Evolutionary conservation across 30 jellyfish, hydroid and myxozoan species (phyloP).

Genomic region (Aurelia aurita complex sp. Pacific): DNA sequence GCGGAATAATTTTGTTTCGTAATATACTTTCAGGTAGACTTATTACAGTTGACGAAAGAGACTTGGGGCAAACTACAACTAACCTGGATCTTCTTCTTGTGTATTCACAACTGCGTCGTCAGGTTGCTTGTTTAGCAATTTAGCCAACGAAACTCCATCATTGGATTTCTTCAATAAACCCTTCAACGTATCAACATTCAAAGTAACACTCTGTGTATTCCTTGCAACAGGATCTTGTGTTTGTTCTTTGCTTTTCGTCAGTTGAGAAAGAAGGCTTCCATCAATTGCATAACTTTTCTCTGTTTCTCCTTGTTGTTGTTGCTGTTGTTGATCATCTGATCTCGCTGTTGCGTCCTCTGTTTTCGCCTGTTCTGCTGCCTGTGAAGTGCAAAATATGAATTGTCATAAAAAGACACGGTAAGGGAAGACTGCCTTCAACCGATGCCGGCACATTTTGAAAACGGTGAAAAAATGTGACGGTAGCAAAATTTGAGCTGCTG

Average conservation of each 20-base stretch:
- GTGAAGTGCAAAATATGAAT: background rate
- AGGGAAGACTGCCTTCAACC: too few relatives aligned
- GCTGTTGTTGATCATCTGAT: conserved; percentile 8
- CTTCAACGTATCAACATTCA: conserved; percentile 86
- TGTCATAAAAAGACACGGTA: too few relatives aligned
- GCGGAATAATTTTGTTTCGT: too few relatives aligned
- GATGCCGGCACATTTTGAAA: too few relatives aligned
- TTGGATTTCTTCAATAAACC: conserved; percentile 83
- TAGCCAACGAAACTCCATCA: conserved; percentile 86
- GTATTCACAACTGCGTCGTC: conserved; percentile 66
- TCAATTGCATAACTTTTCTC: conserved; percentile 59
- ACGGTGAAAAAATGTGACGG: too few relatives aligned
- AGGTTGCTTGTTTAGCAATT: conserved; percentile 67
- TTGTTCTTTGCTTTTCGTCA: conserved; percentile 65
- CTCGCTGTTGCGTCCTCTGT: conserved; percentile 43
- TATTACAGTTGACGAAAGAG: too few relatives aligned
- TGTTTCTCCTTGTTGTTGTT: conserved; percentile 12
- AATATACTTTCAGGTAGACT: too few relatives aligned
- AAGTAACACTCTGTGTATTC: conserved; percentile 76
- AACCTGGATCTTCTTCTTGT: conserved; percentile 97
- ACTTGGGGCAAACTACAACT: background rate
- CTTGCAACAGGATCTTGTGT: conserved; percentile 61
- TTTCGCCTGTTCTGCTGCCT: conserved; percentile 48
- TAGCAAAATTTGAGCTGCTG: too few relatives aligned
- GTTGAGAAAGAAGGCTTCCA: conserved; percentile 37